phyloP scores from a whole-genome alignment of 2,113 vertebrate species.

The Lipotes vexillifer region DNA sequence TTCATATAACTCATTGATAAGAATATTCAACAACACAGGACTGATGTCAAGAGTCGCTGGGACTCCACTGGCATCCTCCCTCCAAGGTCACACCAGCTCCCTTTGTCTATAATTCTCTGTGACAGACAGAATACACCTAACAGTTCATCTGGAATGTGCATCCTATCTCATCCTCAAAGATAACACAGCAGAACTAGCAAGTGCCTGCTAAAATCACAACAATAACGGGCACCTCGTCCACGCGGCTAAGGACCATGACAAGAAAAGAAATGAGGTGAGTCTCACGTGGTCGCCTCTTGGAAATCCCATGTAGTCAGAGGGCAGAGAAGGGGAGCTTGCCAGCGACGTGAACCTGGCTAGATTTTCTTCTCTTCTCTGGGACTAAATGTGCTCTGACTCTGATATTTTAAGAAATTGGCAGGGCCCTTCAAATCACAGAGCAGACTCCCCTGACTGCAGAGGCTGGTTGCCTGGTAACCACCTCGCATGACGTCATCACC shows the following conservation, averaged over 20 bases:
- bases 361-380: neutral
- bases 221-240: neutral
- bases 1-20: neutral
- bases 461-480: slow-evolving; percentile 7
- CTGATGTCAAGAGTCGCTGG: neutral
- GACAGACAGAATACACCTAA: neutral
- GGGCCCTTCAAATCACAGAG: neutral
- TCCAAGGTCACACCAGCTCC: neutral
- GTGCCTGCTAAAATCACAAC: neutral
- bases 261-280: neutral
- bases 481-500: neutral
- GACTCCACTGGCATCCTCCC: neutral
- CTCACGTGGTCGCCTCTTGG: neutral
- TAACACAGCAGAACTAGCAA: neutral
- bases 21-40: neutral
- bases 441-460: neutral
- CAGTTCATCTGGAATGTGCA: neutral
- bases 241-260: neutral
- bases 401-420: neutral
- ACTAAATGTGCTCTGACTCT: neutral
- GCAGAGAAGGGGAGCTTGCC: neutral
- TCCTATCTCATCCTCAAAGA: neutral
- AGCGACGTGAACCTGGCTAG: fast-evolving
- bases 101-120: neutral
- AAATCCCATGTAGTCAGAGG: fast-evolving